Percentiles rank a stretch among this genome's conserved stretches.
phyloP scores from a whole-genome alignment of 1,140 invertebrate genomes.

The Gonatopus flavifemur region DNA sequence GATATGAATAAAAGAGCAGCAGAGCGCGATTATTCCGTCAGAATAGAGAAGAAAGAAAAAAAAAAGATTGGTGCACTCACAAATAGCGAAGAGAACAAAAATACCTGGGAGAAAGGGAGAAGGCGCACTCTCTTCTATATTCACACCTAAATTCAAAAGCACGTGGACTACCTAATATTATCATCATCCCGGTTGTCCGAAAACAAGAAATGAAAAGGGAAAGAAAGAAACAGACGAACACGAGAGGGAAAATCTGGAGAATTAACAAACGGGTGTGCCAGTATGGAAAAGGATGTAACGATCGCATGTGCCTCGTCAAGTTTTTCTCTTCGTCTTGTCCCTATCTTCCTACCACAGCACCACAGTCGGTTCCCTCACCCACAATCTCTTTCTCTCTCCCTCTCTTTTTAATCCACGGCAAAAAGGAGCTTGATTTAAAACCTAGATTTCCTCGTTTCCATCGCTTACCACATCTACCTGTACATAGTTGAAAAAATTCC shows the following conservation, averaged over 20 bases:
- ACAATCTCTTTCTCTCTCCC: conserved; percentile 15
- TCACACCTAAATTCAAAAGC: no score
- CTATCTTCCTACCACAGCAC: no score
- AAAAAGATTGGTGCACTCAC: neutral
- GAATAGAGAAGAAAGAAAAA: conserved; percentile 24
- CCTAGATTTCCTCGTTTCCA: conserved; percentile 18
- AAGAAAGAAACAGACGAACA: neutral
- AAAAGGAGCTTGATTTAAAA: conserved; percentile 24
- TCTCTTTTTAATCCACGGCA: neutral
- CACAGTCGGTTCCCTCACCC: conserved; percentile 3
- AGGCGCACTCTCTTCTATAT: neutral
- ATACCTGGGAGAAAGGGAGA: neutral
- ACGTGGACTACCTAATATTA: no score
- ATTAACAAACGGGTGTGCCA: no score
- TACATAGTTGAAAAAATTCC: no score
- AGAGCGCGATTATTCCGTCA: conserved; percentile 10
- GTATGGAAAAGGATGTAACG: no score
- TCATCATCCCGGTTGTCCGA: no score
- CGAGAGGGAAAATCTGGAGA: no score
- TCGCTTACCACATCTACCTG: no score
- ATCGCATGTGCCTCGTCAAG: no score
- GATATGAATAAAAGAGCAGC: conserved; percentile 12
- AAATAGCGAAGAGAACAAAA: neutral
- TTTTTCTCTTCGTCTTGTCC: no score
- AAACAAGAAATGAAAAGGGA: conserved; percentile 4